Evolutionary conservation across 2,113 vertebrate species (phyloP), one percentile per base, ranked within the genome.

Genomic region (Connochaetes taurinus): DNA sequence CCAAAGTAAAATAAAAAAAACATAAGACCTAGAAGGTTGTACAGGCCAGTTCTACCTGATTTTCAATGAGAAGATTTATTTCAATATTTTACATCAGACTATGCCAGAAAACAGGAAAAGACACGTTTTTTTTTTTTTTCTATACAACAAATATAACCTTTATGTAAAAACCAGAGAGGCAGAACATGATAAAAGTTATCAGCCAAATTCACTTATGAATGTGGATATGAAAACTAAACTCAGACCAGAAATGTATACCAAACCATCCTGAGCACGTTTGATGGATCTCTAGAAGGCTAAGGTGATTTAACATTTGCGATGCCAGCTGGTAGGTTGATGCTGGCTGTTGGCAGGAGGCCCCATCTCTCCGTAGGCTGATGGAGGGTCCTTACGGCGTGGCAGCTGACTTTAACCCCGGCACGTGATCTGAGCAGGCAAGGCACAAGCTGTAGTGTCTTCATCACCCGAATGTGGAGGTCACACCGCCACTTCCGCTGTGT

Each of bases 401-500:
- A 1, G 74, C 47, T 5, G 29, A 6, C 15, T 71, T 1, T 2
- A 19, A 2, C 85, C 47, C 2, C 1, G 0, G 31, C 76, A 1
- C 0, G 40, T 5, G 31, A 15, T 16, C 52, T 6, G 40, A 29
- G 74, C 15, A 23, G 6, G 14, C 40, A 17, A 14, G 40, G 55
- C 55, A 1, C n/a, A 6, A 12, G 76, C 31, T 9, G 2, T 17
- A 2, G 25, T 5, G 60, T 6, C 40, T 29, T 4, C 5, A 0
- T 5, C 23, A 67, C 6, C 23, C 1, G 0, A 4, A 52, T 2
- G 0, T 4, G 78, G 25, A 15, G 7, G 58, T 23, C 60, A 31
- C 86, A 5, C 15, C 0, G 0, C 78, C 16, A 2, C 2, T 7
- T 16, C 55, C 13, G 0, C 15, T 0, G 1, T 4, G 64, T 31